These are phyloP conservation scores for Hyposoter didymator DNA, from an alignment of 2,888 invertebrate genomes.

Conservation along the genomic window DNA sequence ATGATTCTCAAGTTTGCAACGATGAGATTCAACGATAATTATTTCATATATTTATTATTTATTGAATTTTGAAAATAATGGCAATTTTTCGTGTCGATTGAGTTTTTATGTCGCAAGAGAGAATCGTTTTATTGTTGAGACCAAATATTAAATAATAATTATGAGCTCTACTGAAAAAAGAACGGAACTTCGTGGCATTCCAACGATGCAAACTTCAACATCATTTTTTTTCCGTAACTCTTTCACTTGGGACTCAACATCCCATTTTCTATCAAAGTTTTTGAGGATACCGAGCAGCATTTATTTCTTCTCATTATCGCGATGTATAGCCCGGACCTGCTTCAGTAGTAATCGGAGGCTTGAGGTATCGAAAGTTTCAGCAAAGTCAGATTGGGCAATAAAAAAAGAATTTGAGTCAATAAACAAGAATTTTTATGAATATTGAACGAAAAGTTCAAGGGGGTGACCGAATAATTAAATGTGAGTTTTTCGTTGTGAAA, in stretches of 20 bases:
- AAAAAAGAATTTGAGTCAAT: background rate
- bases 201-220: too few relatives aligned
- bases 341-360: background rate
- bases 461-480: background rate
- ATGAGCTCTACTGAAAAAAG: too few relatives aligned
- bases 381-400: background rate
- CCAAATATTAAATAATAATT: too few relatives aligned
- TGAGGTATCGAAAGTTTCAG: background rate
- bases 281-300: background rate
- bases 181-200: too few relatives aligned
- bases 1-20: too few relatives aligned
- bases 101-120: too few relatives aligned
- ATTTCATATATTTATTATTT: too few relatives aligned
- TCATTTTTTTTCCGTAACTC: background rate
- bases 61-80: too few relatives aligned
- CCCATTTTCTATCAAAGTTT: background rate
- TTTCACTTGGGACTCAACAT: background rate
- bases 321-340: background rate
- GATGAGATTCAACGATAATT: too few relatives aligned
- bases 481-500: background rate
- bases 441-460: background rate
- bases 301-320: background rate
- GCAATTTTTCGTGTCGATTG: too few relatives aligned
- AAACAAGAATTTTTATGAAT: background rate
- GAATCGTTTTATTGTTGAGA: too few relatives aligned